Evolutionary conservation across 1,140 invertebrate genomes (phyloP), one percentile per base, ranked within the genome.

Genomic region (Meloidogyne floridensis): DNA sequence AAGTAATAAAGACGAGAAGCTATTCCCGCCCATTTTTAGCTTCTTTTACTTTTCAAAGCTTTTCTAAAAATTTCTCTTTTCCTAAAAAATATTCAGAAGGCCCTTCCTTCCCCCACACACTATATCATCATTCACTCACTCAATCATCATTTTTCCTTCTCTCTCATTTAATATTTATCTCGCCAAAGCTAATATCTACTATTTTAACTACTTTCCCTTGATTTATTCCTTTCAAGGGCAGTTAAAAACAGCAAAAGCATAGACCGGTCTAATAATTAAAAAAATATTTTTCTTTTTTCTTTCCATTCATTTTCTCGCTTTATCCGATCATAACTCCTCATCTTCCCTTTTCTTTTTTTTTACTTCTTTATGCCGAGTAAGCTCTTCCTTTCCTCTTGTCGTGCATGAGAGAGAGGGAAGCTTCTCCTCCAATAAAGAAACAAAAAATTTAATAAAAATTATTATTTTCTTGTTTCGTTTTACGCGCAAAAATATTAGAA

Each of bases 111-210:
- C 54, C 73, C 47, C 4, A 53, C 20, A 75, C 32, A 47, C 20
- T 42, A 18, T 54, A 56, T 75, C 43, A 47, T 11, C 72, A 73
- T 11, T 15, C 72, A 73, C 20, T 75, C 74, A 75, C 56, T 75
- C 74, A 20, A 54, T 75, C 47, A 77, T 77, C 15, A 65, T 65
- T 65, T 59, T 43, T 69, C 13, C 13, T 43, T 54, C 15, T 69
- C 47, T 65, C 74, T 65, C 20, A n/a, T 77, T 69, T 42, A 53
- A 65, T 69, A 76, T 13, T 54, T 65, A 65, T 65, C 47, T 47
- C 7, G 47, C 15, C 43, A 13, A 43, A 69, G 69, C 32, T 65
- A 77, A 54, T 47, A 47, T 32, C 32, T 32, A 32, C 32, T 47
- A 47, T 47, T 13, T 15, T 59, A 59, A 59, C 56, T 59, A 65